Base-by-base conservation (phyloP, 2,888 invertebrate genomes). In the Diarsia rubi region DNA sequence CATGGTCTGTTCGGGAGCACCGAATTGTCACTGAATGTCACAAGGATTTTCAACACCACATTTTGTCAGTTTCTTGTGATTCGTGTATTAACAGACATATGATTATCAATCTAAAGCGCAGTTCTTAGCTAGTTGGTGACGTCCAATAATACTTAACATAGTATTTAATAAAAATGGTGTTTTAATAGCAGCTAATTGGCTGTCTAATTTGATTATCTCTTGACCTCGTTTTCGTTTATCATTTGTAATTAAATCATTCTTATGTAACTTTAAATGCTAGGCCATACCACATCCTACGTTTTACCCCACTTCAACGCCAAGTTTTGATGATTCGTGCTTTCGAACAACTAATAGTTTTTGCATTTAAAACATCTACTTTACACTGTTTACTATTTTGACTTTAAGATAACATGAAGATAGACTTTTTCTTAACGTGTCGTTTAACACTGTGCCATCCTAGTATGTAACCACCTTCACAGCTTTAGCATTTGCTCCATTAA, bases 141-240 rank as follows among this genome's bases (percentile, higher is more conserved):
- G 21, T 73, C 8, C 14, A n/a, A n/a, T 37, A 44, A 45, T 42
- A 24, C 27, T 8, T n/a, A 16, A n/a, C 1, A 3, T 54, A 21
- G 42, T 44, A 57, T 59, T n/a, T 3, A 27, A 63, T 3, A 27
- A 63, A n/a, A 80, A 62, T 31, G 6, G 9, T 65, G 60, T 66
- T 75, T 81, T 76, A 81, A 75, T 81, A 62, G n/a, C 59, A 81
- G n/a, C 44, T 52, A 47, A 73, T 24, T 37, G 31, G 19, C 47
- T 60, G 66, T 31, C 16, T 76, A 44, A 81, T 66, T 62, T 47
- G 21, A 76, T 76, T 60, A 62, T 82, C 21, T 42, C 24, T 8
- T 76, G 77, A n/a, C 77, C 66, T 82, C 31, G 21, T 47, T 82
- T 62, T 31, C 37, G 21, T 24, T 31, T 76, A 60, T 65, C 31